Percentiles rank a stretch among this genome's conserved stretches.
Conservation (phyloP, 2,888 invertebrate genomes). For the Nesidiocoris tenuis region DNA sequence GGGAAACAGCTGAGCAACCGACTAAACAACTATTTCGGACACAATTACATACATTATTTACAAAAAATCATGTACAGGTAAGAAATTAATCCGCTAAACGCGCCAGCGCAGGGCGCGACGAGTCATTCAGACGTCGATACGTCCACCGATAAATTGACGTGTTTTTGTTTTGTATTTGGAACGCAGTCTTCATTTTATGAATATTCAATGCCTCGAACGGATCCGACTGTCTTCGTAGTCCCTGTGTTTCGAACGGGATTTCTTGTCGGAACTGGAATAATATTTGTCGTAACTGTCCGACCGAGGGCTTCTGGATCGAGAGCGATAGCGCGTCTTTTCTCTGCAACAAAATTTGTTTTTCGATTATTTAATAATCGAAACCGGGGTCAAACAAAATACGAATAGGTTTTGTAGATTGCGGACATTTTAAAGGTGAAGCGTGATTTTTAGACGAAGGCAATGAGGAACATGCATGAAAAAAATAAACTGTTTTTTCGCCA, state of each 20-base stretch:
- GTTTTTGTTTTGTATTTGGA: too few relatives aligned
- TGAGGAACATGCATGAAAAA: too few relatives aligned
- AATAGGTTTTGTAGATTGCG: too few relatives aligned
- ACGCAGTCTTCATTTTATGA: neutral
- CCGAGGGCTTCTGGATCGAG: constrained; percentile 56
- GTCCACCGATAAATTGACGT: neutral
- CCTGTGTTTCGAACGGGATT: constrained; percentile 48
- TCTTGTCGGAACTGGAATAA: constrained; percentile 49
- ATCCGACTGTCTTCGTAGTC: constrained; percentile 48
- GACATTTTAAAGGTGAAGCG: too few relatives aligned
- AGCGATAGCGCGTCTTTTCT: constrained; percentile 54
- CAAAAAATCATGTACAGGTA: neutral
- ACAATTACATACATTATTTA: neutral
- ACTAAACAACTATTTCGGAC: neutral
- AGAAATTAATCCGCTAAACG: neutral
- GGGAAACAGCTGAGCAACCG: too few relatives aligned
- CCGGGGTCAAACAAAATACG: too few relatives aligned
- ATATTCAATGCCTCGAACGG: constrained; percentile 48
- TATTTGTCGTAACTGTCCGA: constrained; percentile 56
- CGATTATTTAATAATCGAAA: too few relatives aligned
- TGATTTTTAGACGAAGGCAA: too few relatives aligned
- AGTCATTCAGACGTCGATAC: too few relatives aligned
- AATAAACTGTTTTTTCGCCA: too few relatives aligned
- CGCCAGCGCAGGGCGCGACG: too few relatives aligned
- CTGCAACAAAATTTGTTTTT: constrained; percentile 51